Evolutionary conservation across 2,888 invertebrate species (phyloP).

Genomic region (Venustoraphidia nigricollis): DNA sequence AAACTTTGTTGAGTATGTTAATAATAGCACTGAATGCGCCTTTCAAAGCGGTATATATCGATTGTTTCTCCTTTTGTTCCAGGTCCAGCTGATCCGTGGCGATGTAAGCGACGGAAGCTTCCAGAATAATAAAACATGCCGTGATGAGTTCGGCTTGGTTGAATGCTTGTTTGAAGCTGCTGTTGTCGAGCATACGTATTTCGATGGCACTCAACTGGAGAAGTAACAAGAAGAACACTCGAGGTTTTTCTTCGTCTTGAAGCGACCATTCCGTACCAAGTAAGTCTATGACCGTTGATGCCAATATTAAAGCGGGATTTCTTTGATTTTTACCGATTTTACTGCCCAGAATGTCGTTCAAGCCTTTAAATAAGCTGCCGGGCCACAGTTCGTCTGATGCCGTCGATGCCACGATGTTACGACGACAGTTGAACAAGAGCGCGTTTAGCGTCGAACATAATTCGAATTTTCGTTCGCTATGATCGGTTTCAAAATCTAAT

Average conservation of each 20-base stretch:
- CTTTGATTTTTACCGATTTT: conserved; percentile 78
- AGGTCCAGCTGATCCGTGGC: conserved; percentile 67
- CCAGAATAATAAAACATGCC: conserved; percentile 68
- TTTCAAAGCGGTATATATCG: conserved; percentile 76
- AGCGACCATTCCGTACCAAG: conserved; percentile 77
- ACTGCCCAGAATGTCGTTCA: conserved; percentile 70
- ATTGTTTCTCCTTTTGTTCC: conserved; percentile 82
- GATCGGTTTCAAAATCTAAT: conserved; percentile 76
- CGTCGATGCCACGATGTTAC: conserved; percentile 44
- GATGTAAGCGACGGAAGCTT: conserved; percentile 64
- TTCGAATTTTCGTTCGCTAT: conserved; percentile 80
- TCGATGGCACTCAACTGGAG: conserved; percentile 83
- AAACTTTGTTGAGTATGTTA: conserved; percentile 53
- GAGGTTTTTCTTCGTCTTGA: conserved; percentile 58
- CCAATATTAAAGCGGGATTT: conserved; percentile 74
- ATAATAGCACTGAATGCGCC: conserved; percentile 76
- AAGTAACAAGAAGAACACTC: conserved; percentile 65
- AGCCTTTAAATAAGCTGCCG: conserved; percentile 61
- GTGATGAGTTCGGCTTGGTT: conserved; percentile 64
- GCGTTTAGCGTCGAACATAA: conserved; percentile 65
- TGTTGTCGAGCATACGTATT: conserved; percentile 85
- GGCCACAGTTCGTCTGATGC: conserved; percentile 67
- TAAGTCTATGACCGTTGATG: conserved; percentile 63
- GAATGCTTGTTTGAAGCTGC: conserved; percentile 63
- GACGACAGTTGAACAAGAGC: conserved; percentile 56